Conservation (phyloP, 1,140 invertebrate species). For the Gonatopus flavifemur region DNA sequence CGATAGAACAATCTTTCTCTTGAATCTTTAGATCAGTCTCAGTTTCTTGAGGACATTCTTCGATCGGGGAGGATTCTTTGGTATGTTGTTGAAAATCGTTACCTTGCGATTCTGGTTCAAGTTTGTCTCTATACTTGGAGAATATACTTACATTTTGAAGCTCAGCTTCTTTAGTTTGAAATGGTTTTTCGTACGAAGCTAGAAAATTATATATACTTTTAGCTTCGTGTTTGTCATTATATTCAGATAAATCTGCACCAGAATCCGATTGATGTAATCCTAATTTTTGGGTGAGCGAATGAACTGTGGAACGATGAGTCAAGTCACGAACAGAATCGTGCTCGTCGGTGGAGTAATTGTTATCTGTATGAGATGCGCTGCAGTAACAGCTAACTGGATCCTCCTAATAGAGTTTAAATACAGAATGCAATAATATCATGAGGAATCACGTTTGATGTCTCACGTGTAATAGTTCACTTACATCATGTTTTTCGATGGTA, state of each 20-base stretch:
- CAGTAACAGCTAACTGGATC: constrained; percentile 69
- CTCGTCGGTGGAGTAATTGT: constrained; percentile 68
- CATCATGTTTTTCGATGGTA: constrained; percentile 49
- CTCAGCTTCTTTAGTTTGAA: constrained; percentile 26
- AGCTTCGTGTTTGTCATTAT: constrained; percentile 48
- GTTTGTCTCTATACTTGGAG: constrained; percentile 10
- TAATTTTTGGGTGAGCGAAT: constrained; percentile 53
- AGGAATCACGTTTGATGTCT: no score
- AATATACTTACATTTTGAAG: constrained; percentile 21
- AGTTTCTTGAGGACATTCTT: no score
- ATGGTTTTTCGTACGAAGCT: constrained; percentile 38
- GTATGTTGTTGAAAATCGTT: no score
- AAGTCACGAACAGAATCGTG: constrained; percentile 63
- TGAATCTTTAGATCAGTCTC: no score
- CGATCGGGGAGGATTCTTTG: no score
- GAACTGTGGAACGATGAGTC: constrained; percentile 41
- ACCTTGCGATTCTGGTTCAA: no score
- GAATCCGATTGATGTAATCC: constrained; percentile 66
- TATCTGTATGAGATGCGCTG: constrained; percentile 68
- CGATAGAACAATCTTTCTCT: no score
- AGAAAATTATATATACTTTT: constrained; percentile 43
- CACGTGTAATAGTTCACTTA: no score
- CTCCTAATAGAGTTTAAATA: constrained; percentile 39
- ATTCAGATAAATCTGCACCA: constrained; percentile 65
- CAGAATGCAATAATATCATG: not conserved